A percentile compares a stretch with the other conserved stretches of the same genome.
Evolutionary conservation across 2,797 vertebrate species (phyloP).

Genomic region (Thalassophryne amazonica): DNA sequence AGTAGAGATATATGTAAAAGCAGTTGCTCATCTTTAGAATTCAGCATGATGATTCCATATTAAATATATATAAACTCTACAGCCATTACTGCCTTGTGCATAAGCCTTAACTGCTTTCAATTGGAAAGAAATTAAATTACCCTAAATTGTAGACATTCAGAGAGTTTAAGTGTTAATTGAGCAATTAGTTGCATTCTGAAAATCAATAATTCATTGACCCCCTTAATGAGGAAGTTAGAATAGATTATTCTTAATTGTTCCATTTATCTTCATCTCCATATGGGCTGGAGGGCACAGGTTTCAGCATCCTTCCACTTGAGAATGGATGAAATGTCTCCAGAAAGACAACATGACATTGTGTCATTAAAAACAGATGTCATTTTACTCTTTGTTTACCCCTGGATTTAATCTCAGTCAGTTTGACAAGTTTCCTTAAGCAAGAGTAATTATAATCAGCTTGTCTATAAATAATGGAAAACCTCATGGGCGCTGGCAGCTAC

Average conservation of each 20-base stretch:
- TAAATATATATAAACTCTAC: background rate
- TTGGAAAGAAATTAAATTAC: background rate
- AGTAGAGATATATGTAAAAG: background rate
- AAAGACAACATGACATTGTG: conserved; percentile 18
- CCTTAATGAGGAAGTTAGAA: conserved; percentile 44
- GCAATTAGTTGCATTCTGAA: conserved; percentile 25
- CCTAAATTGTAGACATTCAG: conserved; percentile 2
- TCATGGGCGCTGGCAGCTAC: conserved; percentile 19
- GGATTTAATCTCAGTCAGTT: conserved; percentile 35
- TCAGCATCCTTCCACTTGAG: conserved; percentile 17
- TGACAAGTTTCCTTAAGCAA: conserved; percentile 37
- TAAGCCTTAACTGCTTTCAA: background rate
- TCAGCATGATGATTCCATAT: background rate
- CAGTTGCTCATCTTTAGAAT: background rate
- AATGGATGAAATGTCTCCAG: conserved; percentile 4
- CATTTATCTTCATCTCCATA: conserved; percentile 42
- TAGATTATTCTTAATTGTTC: conserved; percentile 39
- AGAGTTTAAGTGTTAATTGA: conserved; percentile 24
- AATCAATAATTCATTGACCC: conserved; percentile 32
- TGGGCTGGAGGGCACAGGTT: conserved; percentile 17
- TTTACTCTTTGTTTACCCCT: conserved; percentile 43
- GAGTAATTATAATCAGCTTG: conserved; percentile 48
- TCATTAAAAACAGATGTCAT: conserved; percentile 28
- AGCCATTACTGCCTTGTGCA: background rate
- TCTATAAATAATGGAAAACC: conserved; percentile 44